These are phyloP conservation scores for Caenorhabditis uteleia DNA, from an alignment of 2,888 invertebrate species.

Conservation along the genomic window DNA sequence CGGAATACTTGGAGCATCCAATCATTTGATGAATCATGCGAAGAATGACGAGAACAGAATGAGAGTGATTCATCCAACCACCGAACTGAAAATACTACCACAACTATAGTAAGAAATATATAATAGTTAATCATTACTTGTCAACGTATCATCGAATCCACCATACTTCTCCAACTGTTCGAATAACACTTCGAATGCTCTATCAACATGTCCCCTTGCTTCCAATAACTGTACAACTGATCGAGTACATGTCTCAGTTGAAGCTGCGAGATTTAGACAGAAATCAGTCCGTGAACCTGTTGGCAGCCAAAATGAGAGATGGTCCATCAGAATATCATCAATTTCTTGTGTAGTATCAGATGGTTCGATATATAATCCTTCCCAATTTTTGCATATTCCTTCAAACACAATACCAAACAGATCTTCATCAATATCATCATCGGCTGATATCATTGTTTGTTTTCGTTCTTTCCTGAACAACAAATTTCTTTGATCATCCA, in stretches of 20 bases:
- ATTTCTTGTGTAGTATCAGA: not conserved
- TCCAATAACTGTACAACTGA: slow-evolving; percentile 43
- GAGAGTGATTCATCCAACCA: slow-evolving; percentile 40
- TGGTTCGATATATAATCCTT: not conserved
- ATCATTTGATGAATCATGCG: slow-evolving; percentile 19
- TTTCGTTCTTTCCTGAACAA: slow-evolving; percentile 41
- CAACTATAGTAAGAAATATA: too few species aligned
- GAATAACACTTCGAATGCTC: slow-evolving; percentile 58
- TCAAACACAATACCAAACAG: slow-evolving; percentile 56
- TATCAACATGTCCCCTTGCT: slow-evolving; percentile 43
- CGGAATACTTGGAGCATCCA: slow-evolving; percentile 48
- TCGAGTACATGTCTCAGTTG: slow-evolving; percentile 10
- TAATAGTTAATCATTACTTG: not conserved
- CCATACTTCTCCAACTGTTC: slow-evolving; percentile 33
- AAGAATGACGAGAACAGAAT: slow-evolving; percentile 26
- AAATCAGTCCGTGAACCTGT: slow-evolving; percentile 54
- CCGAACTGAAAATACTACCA: slow-evolving; percentile 19
- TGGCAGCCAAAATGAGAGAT: slow-evolving; percentile 58
- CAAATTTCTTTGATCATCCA: not conserved
- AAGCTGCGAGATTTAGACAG: slow-evolving; percentile 56
- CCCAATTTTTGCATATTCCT: slow-evolving; percentile 33
- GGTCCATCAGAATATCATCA: slow-evolving; percentile 38
- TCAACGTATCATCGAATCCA: slow-evolving; percentile 7
- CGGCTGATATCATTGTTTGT: slow-evolving; percentile 44
- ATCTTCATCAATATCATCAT: slow-evolving; percentile 60